These are phyloP conservation scores for Holotrichia oblita DNA, from an alignment of 1,140 invertebrate species.

Conservation along the genomic window DNA sequence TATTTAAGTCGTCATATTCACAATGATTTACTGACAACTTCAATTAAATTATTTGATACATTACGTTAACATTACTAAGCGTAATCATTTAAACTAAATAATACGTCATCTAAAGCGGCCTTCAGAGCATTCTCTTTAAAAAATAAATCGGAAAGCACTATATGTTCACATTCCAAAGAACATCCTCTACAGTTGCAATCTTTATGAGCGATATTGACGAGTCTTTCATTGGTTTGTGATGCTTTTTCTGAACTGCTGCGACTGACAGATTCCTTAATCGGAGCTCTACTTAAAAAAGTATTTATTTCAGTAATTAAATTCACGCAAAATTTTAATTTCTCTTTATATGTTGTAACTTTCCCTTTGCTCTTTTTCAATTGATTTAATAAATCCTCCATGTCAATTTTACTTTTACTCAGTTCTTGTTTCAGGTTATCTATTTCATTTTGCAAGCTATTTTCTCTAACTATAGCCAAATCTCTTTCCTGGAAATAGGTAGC, in stretches of 20 bases:
- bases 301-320: conserved; percentile 26
- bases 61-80: background rate
- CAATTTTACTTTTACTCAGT: background rate
- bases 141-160: conserved; percentile 32
- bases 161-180: conserved; percentile 23
- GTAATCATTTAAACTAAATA: conserved; percentile 18
- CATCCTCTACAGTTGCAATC: conserved; percentile 19
- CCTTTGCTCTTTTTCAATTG: conserved; percentile 9
- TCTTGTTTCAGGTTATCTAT: background rate
- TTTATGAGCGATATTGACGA: background rate
- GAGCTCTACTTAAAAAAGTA: background rate
- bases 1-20: background rate
- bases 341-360: background rate
- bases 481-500: background rate
- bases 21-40: too few relatives aligned
- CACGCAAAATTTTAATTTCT: conserved; percentile 31
- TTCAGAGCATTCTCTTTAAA: background rate
- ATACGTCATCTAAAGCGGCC: background rate
- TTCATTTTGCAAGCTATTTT: background rate
- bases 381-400: background rate
- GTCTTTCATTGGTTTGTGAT: background rate
- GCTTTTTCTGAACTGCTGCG: background rate
- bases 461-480: background rate
- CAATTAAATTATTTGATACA: too few relatives aligned
- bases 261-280: background rate